phyloP scores from a whole-genome alignment of 2,888 invertebrate genomes.

The Cyclophora albipunctata region DNA sequence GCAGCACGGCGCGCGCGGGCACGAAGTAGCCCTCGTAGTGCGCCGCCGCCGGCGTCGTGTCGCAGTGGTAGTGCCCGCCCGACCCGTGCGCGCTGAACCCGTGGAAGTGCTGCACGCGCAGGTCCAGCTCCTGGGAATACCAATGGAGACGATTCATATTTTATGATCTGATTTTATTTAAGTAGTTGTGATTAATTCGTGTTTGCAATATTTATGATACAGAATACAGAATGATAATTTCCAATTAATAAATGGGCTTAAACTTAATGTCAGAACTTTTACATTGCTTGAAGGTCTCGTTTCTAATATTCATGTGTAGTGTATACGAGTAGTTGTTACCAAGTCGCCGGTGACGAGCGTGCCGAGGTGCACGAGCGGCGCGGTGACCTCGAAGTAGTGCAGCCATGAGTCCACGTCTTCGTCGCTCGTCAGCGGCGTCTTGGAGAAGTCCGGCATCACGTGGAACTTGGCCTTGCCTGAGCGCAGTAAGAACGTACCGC shows the following conservation, averaged over 20 bases:
- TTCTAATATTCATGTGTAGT: too few species aligned
- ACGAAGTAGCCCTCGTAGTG: slow-evolving; percentile 94
- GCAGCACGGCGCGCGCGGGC: slow-evolving; percentile 81
- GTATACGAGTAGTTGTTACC: slow-evolving; percentile 49
- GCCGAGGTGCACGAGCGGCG: slow-evolving; percentile 91
- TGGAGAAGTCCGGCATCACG: slow-evolving; percentile 96
- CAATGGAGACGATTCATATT: background rate
- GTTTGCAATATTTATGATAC: too few species aligned
- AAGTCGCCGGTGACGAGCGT: slow-evolving; percentile 90
- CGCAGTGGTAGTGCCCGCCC: slow-evolving; percentile 98
- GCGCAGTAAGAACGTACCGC: slow-evolving; percentile 90
- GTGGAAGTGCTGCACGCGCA: slow-evolving; percentile 97
- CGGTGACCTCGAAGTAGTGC: slow-evolving; percentile 91
- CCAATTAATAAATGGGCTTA: too few species aligned
- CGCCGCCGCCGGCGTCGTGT: slow-evolving; percentile 90
- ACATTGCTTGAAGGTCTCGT: too few species aligned
- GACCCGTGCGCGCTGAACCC: slow-evolving; percentile 88
- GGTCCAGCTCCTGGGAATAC: slow-evolving; percentile 82
- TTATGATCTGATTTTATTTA: background rate
- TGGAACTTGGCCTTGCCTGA: slow-evolving; percentile 91
- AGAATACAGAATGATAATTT: too few species aligned
- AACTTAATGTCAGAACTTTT: too few species aligned
- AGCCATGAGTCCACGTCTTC: slow-evolving; percentile 90
- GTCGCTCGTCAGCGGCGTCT: slow-evolving; percentile 80
- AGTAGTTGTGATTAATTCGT: too few species aligned